Percentiles rank a stretch among this genome's conserved stretches.
These are phyloP conservation scores for Anolis apletophallus DNA, from an alignment of 2,797 vertebrate species.

Conservation along the genomic window DNA sequence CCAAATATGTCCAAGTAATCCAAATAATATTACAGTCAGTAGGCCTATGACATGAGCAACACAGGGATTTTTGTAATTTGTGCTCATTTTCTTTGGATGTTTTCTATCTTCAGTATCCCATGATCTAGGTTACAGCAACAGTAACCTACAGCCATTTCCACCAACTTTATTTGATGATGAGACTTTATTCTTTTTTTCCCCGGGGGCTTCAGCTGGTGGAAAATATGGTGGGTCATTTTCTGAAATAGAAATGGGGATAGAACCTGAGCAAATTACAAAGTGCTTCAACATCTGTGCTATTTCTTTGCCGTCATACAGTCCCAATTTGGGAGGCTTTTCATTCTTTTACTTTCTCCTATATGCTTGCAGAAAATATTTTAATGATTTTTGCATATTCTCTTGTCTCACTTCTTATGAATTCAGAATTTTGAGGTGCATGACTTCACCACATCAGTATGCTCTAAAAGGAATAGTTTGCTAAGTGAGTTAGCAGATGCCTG, in stretches of 20 bases:
- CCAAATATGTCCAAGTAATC: neutral
- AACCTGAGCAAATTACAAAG: neutral
- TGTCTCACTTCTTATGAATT: conserved; percentile 22
- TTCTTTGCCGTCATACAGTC: neutral
- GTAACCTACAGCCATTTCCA: neutral
- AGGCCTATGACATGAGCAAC: neutral
- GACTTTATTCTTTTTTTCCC: neutral
- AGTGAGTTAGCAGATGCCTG: conserved; percentile 19
- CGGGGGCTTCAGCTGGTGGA: neutral
- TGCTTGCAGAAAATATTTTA: conserved; percentile 13
- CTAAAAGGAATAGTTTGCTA: conserved; percentile 9
- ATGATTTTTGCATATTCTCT: conserved; percentile 42
- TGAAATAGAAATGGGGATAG: neutral
- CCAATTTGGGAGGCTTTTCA: neutral
- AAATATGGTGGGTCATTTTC: neutral
- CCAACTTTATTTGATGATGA: neutral
- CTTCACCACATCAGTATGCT: conserved; percentile 37
- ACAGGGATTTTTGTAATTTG: neutral
- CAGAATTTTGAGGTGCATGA: conserved; percentile 24
- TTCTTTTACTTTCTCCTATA: neutral
- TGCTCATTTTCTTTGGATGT: neutral
- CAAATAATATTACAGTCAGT: neutral
- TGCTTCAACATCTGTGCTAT: neutral
- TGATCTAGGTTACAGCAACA: neutral
- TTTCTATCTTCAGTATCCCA: neutral